Percentiles rank a stretch among this genome's conserved stretches.
Conservation (phyloP, 1,140 invertebrate species). For the Drosophila trapezifrons region DNA sequence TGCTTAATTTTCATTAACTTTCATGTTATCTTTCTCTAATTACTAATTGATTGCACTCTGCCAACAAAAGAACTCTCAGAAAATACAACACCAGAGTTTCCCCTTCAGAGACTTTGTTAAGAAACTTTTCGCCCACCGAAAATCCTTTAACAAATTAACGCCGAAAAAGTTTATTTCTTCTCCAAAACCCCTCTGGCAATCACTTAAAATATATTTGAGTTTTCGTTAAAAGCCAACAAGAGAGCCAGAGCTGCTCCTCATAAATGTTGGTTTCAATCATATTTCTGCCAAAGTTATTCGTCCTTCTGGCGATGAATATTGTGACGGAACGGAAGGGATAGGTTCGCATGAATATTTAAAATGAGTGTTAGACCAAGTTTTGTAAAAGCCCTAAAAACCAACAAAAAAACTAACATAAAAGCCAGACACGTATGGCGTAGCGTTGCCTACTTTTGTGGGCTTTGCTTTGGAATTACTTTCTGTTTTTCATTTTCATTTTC, state of each 20-base stretch:
- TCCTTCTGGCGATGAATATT: background rate
- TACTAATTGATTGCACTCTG: slow-evolving; percentile 31
- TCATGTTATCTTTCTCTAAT: slow-evolving; percentile 23
- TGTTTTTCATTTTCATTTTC: slow-evolving; percentile 30
- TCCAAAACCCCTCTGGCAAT: slow-evolving; percentile 42
- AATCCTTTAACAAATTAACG: slow-evolving; percentile 43
- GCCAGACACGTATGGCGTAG: slow-evolving; percentile 9
- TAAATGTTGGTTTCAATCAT: slow-evolving; percentile 30
- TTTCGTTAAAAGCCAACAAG: slow-evolving; percentile 14
- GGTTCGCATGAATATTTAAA: slow-evolving; percentile 39
- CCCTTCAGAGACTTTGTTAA: background rate
- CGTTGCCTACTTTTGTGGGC: slow-evolving; percentile 48
- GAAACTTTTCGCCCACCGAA: slow-evolving; percentile 21
- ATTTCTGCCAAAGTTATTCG: slow-evolving; percentile 25
- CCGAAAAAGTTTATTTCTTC: slow-evolving; percentile 35
- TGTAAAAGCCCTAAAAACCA: slow-evolving; percentile 34
- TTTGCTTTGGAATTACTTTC: slow-evolving; percentile 9
- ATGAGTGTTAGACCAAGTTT: slow-evolving; percentile 17
- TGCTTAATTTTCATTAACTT: slow-evolving; percentile 3
- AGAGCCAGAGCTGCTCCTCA: slow-evolving; percentile 17
- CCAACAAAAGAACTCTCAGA: slow-evolving; percentile 4
- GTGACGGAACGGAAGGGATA: slow-evolving; percentile 24
- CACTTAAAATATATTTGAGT: slow-evolving; percentile 58
- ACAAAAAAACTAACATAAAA: slow-evolving; percentile 25
- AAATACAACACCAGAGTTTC: background rate